phyloP scores from a whole-genome alignment of 1,140 invertebrate species.

The Sarcophaga bullata region DNA sequence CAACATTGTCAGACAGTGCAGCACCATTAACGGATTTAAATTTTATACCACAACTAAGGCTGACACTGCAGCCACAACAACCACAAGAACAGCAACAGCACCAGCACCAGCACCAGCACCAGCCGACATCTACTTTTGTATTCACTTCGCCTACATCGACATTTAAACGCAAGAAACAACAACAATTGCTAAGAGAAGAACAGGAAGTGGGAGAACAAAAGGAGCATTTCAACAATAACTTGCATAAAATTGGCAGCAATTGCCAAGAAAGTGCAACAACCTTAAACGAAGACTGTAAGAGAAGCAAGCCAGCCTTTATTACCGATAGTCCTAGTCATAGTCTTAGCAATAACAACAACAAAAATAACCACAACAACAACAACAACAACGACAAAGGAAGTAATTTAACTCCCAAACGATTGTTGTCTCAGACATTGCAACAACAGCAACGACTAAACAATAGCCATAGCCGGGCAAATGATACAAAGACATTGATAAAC shows the following conservation, averaged over 20 bases:
- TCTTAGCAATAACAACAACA: slow-evolving; percentile 28
- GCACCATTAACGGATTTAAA: background rate
- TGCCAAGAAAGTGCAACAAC: slow-evolving; percentile 28
- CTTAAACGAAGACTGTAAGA: slow-evolving; percentile 32
- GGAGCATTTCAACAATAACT: slow-evolving; percentile 35
- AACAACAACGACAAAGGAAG: slow-evolving; percentile 29
- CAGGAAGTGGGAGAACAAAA: slow-evolving; percentile 19
- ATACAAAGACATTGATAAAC: slow-evolving; percentile 40
- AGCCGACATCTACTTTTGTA: slow-evolving; percentile 42
- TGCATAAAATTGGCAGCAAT: slow-evolving; percentile 34
- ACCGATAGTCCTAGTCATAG: background rate
- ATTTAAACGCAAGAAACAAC: slow-evolving; percentile 47
- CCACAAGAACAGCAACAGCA: slow-evolving; percentile 42
- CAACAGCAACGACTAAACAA: slow-evolving; percentile 30
- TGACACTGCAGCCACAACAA: background rate
- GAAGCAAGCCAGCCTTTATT: background rate
- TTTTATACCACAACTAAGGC: background rate
- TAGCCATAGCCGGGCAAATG: background rate
- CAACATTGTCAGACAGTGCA: background rate
- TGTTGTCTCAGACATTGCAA: slow-evolving; percentile 19
- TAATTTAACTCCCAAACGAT: slow-evolving; percentile 26
- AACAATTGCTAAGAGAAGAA: slow-evolving; percentile 36
- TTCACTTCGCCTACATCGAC: slow-evolving; percentile 49
- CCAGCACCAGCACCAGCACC: background rate
- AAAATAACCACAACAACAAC: slow-evolving; percentile 28